phyloP scores from a whole-genome alignment of 2,797 vertebrate genomes.

The Ctenosaura bakeri region DNA sequence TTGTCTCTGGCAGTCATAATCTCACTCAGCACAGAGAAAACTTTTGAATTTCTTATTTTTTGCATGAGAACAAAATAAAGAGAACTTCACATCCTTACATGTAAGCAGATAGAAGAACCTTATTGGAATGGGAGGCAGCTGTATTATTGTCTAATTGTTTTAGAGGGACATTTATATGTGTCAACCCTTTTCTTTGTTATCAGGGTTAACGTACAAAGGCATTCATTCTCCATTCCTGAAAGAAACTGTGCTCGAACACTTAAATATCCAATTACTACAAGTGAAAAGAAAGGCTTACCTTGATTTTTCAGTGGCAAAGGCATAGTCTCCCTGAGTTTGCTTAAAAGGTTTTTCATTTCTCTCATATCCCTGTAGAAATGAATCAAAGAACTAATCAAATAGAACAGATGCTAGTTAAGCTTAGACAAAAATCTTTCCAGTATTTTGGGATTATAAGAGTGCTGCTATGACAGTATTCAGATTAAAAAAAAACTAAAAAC shows the following conservation, averaged over 20 bases:
- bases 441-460: neutral
- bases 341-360: conserved; percentile 99
- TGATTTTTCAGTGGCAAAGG: conserved; percentile 99
- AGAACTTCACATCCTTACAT: too few relatives aligned
- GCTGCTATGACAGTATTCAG: neutral
- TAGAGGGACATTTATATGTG: neutral
- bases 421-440: conserved; percentile 20
- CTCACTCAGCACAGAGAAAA: too few relatives aligned
- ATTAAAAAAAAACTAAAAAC: neutral
- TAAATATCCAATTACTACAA: neutral
- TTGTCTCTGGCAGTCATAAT: too few relatives aligned
- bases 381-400: conserved; percentile 59
- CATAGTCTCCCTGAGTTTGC: conserved; percentile 99
- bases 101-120: neutral
- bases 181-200: neutral
- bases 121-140: neutral
- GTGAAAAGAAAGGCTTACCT: conserved; percentile 82
- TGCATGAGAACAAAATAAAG: too few relatives aligned
- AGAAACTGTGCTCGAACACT: neutral
- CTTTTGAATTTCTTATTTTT: too few relatives aligned
- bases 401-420: conserved; percentile 44
- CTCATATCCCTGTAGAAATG: conserved; percentile 92
- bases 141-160: neutral
- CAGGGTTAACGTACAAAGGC: conserved; percentile 19
- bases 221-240: accelerated